Evolutionary conservation across 2,113 vertebrate species (phyloP), one percentile per base, ranked within the genome.

Genomic region (Poicephalus gulielmi): DNA sequence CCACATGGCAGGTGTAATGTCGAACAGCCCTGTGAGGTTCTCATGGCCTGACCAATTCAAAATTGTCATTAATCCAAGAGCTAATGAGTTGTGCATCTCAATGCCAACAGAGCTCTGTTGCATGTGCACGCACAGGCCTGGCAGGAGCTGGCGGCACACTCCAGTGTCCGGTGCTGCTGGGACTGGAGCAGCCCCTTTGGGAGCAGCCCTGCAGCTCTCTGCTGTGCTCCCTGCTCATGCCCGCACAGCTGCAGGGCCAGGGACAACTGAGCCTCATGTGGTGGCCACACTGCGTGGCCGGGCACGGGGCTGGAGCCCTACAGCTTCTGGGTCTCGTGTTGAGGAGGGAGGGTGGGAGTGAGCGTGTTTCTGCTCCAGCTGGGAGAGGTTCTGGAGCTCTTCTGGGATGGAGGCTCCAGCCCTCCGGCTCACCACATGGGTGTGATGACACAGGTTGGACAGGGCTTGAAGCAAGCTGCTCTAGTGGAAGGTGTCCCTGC

Each of bases 21-120:
- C 17, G 96, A 97, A 96, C 97, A 79, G 93, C 80, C 95, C 82
- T 95, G 10, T 85, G 84, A 88, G 83, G 71, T 93, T 92, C 94
- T 94, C 85, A 24, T 84, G 95, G 94, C 91, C 92, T 83, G 82
- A 57, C 84, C 93, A 97, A 88, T 97, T 97, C 97, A 95, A 95
- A 87, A 71, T 76, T 94, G 94, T 95, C 91, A 84, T 49, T 78
- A 95, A 95, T 97, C 95, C 97, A 96, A 88, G 90, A 95, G 46
- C 80, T 90, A 97, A 91, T 25, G 70, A 92, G 30, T 86, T 83
- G 83, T 35, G 39, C 60, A 31, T 94, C 82, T 13, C 55, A 83
- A 67, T 43, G 76, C 68, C 5, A 25, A 57, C 81, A 83, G 81
- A 92, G 62, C 74, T 94, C 67, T 52, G 4, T 37, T 17, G 15